Percentiles rank a stretch among this genome's conserved stretches.
phyloP scores from a whole-genome alignment of 2,797 vertebrate species.

The Pseudopleuronectes americanus region DNA sequence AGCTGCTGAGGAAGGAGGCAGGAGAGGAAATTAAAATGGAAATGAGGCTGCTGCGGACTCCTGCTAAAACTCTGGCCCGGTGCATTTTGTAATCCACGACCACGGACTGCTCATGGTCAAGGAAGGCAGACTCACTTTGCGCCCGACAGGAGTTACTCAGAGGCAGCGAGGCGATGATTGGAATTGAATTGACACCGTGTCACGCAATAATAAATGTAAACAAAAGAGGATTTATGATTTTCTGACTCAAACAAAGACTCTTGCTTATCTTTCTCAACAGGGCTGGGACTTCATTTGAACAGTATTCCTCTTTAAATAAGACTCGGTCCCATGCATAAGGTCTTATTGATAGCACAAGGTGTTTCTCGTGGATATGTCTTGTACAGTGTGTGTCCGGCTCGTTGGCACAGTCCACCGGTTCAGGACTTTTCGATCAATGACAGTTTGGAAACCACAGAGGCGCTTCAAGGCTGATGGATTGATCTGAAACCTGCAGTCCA shows the following conservation, averaged over 20 bases:
- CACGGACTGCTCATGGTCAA: constrained; percentile 17
- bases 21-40: constrained; percentile 51
- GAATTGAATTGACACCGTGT: constrained; percentile 5
- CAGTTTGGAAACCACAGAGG: constrained; percentile 17
- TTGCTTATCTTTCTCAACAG: constrained; percentile 24
- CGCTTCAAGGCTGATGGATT: constrained; percentile 43
- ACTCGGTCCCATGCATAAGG: constrained; percentile 24
- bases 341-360: constrained; percentile 49
- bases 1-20: constrained; percentile 83
- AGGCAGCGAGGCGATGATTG: constrained; percentile 2
- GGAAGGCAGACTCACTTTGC: constrained; percentile 8
- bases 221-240: constrained; percentile 23
- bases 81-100: constrained; percentile 23
- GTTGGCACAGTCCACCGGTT: constrained; percentile 29
- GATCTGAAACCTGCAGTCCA: constrained; percentile 28
- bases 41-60: constrained; percentile 26
- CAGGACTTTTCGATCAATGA: constrained; percentile 29
- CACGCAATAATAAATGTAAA: constrained; percentile 43
- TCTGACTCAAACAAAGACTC: constrained; percentile 14
- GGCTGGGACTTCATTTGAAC: constrained; percentile 30
- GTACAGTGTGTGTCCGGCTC: constrained; percentile 46
- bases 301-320: constrained; percentile 45
- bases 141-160: not conserved
- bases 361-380: constrained; percentile 44
- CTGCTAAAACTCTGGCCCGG: constrained; percentile 2